Evolutionary conservation across 2,888 invertebrate species (phyloP).

Genomic region (Drosophila neonasuta): DNA sequence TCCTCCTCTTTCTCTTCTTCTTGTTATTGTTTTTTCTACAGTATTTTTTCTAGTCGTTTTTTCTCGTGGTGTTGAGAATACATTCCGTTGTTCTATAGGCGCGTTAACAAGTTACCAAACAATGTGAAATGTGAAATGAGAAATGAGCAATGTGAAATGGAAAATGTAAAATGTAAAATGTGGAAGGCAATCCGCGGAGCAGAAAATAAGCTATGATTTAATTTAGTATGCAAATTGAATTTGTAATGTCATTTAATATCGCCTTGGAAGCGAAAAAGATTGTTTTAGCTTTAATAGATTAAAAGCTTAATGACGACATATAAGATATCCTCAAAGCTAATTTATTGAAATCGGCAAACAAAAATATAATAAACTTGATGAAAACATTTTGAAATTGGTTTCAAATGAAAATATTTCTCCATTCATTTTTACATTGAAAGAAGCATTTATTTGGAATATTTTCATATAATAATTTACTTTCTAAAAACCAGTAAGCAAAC

Average conservation of each 20-base stretch:
- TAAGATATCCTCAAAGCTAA: not conserved
- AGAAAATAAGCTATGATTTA: constrained; percentile 43
- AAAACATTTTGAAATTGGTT: not conserved
- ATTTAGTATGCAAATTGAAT: constrained; percentile 42
- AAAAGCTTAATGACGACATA: not conserved
- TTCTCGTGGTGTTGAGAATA: constrained; percentile 52
- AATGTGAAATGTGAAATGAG: constrained; percentile 37
- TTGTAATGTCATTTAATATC: constrained; percentile 16
- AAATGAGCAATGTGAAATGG: constrained; percentile 18
- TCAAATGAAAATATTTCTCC: too few relatives aligned
- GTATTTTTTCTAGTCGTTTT: constrained; percentile 5
- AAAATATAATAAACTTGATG: not conserved
- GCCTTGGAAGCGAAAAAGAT: constrained; percentile 1
- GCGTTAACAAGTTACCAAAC: constrained; percentile 47
- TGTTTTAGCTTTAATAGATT: constrained; percentile 1
- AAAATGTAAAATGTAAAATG: not conserved
- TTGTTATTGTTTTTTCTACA: constrained; percentile 5
- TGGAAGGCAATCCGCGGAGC: constrained; percentile 12
- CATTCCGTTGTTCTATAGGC: constrained; percentile 56
- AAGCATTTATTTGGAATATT: too few relatives aligned
- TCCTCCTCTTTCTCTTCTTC: not conserved
- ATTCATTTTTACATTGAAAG: too few relatives aligned
- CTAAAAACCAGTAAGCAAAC: not conserved
- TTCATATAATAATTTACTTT: too few relatives aligned
- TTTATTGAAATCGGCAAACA: not conserved